Conservation (phyloP, 2,888 invertebrate genomes). For the Thereva unica region DNA sequence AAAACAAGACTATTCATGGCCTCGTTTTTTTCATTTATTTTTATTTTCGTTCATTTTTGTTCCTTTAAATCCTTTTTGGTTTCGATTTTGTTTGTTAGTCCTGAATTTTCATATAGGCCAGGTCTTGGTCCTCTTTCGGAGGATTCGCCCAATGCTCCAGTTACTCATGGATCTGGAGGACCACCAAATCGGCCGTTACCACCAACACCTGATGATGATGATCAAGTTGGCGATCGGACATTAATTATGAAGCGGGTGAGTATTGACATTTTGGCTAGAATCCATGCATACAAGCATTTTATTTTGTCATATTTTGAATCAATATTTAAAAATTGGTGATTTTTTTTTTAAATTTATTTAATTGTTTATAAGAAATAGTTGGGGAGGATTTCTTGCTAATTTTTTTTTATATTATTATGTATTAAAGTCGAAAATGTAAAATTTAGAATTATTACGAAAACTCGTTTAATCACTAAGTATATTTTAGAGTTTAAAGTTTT, state of each 20-base stretch:
- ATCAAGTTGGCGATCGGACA: slow-evolving; percentile 80
- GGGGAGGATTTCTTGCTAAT: slow-evolving; percentile 12
- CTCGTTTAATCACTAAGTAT: slow-evolving; percentile 27
- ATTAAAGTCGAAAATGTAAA: slow-evolving; percentile 7
- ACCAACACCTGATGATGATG: slow-evolving; percentile 93
- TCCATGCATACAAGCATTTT: slow-evolving; percentile 5
- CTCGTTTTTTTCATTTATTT: slow-evolving; percentile 35
- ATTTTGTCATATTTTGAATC: slow-evolving; percentile 25
- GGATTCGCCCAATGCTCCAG: slow-evolving; percentile 56
- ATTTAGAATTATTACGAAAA: slow-evolving; percentile 16
- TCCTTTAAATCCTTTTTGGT: slow-evolving; percentile 46
- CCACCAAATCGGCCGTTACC: slow-evolving; percentile 92
- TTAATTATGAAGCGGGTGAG: slow-evolving; percentile 91
- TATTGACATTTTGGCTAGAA: slow-evolving; percentile 45
- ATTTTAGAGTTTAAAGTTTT: too few species aligned
- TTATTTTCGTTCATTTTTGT: slow-evolving; percentile 37
- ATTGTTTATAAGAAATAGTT: slow-evolving; percentile 25
- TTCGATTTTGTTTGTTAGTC: slow-evolving; percentile 63
- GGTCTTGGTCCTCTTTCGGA: slow-evolving; percentile 69
- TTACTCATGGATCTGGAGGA: slow-evolving; percentile 62
- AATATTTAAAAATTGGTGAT: slow-evolving; percentile 25
- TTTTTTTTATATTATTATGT: slow-evolving; percentile 19
- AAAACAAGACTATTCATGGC: slow-evolving; percentile 10
- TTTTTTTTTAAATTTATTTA: slow-evolving; percentile 21
- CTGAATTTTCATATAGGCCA: slow-evolving; percentile 81